A percentile compares a stretch with the other conserved stretches of the same genome.
Evolutionary conservation across 2,797 vertebrate species (phyloP).

Genomic region (Argyrosomus regius): DNA sequence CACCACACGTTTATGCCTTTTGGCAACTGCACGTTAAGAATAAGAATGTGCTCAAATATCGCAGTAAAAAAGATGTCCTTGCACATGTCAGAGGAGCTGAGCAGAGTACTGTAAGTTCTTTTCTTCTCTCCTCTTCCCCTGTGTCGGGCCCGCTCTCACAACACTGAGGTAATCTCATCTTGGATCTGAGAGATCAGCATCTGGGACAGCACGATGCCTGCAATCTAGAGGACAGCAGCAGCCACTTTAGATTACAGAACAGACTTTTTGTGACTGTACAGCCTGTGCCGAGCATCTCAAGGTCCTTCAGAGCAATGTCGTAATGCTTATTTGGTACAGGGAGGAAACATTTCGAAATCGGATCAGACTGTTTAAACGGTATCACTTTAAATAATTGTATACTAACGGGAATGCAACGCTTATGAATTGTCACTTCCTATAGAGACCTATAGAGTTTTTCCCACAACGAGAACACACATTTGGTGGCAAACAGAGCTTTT

Average conservation of each 20-base stretch:
- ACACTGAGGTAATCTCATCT: conserved; percentile 82
- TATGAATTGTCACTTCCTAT: background rate
- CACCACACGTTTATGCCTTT: conserved; percentile 6
- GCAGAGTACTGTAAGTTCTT: conserved; percentile 17
- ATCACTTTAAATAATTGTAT: conserved; percentile 2
- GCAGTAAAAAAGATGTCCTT: conserved; percentile 56
- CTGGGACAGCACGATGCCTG: conserved; percentile 87
- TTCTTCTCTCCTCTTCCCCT: conserved; percentile 38
- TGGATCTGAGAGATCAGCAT: conserved; percentile 88
- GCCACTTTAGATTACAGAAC: conserved; percentile 57
- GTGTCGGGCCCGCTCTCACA: conserved; percentile 65
- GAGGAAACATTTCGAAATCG: conserved; percentile 26
- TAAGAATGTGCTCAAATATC: conserved; percentile 31
- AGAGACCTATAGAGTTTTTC: conserved; percentile 5
- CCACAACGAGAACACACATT: background rate
- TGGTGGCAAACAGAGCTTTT: background rate
- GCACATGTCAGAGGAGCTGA: conserved; percentile 37
- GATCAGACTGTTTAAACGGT: background rate
- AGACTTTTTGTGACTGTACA: conserved; percentile 31
- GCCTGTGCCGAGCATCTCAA: conserved; percentile 42
- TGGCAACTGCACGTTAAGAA: conserved; percentile 36
- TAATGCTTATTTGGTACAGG: conserved; percentile 14
- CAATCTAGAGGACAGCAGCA: conserved; percentile 82
- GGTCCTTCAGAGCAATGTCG: conserved; percentile 35
- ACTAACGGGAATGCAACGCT: background rate